Conservation (phyloP, 2,888 invertebrate genomes). For the Aethes cnicana region DNA sequence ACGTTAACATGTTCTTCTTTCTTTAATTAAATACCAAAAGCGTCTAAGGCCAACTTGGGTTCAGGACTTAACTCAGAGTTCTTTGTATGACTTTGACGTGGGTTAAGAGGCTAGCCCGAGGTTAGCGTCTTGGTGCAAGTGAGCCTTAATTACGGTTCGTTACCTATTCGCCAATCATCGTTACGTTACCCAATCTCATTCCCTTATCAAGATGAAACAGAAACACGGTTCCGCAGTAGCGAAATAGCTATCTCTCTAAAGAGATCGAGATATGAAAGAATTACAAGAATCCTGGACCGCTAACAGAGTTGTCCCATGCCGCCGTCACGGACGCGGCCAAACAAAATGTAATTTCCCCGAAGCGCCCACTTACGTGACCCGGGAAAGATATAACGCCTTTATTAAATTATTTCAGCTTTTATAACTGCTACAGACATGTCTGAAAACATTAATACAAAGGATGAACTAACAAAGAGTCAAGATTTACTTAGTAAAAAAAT, state of each 20-base stretch:
- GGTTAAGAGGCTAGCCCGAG: too few species aligned
- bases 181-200: too few species aligned
- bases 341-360: constrained; percentile 80
- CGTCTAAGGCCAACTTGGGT: too few species aligned
- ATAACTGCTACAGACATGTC: constrained; percentile 64
- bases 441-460: constrained; percentile 60
- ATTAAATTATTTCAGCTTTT: constrained; percentile 78
- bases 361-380: constrained; percentile 80
- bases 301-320: constrained; percentile 78
- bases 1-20: too few species aligned
- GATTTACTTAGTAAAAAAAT: too few species aligned
- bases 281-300: constrained; percentile 72
- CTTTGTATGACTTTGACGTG: too few species aligned
- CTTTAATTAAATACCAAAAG: too few species aligned
- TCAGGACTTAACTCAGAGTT: too few species aligned
- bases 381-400: constrained; percentile 77
- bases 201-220: not conserved
- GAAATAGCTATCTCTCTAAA: constrained; percentile 46
- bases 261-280: constrained; percentile 73
- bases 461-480: constrained; percentile 46
- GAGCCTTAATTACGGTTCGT: too few species aligned
- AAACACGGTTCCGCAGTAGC: constrained; percentile 7
- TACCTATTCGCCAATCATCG: too few species aligned
- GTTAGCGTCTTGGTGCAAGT: too few species aligned
- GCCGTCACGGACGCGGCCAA: constrained; percentile 69